Conservation (phyloP, 1,140 invertebrate species). For the Bombus pyrosoma region DNA sequence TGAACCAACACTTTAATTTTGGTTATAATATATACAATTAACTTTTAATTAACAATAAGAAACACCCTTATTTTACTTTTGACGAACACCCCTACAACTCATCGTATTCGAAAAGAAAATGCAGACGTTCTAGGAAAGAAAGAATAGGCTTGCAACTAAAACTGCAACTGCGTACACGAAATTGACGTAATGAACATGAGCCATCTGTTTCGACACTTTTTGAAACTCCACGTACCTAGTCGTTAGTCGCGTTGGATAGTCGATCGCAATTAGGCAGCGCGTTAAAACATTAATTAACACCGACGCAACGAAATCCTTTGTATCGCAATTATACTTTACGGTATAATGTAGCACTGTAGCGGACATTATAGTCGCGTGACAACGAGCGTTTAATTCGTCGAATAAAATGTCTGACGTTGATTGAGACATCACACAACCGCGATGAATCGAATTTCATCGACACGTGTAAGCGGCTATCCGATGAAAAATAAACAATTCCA, state of each 20-base stretch:
- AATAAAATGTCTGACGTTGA: constrained; percentile 20
- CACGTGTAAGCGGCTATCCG: background rate
- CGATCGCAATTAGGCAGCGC: background rate
- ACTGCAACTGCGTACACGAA: background rate
- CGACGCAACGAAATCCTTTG: constrained; percentile 5
- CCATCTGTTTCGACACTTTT: background rate
- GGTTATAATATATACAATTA: background rate
- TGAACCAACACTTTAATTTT: too few relatives aligned
- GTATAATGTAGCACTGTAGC: background rate
- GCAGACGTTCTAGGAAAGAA: too few relatives aligned
- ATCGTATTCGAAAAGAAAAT: too few relatives aligned
- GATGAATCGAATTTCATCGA: background rate
- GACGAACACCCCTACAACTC: background rate
- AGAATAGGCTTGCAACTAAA: background rate
- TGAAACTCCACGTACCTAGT: background rate
- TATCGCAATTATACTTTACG: background rate
- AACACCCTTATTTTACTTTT: too few relatives aligned
- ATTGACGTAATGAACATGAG: background rate
- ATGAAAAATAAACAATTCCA: constrained; percentile 30
- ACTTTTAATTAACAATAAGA: too few relatives aligned
- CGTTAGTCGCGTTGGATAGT: background rate
- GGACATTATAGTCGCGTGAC: background rate
- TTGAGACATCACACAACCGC: constrained; percentile 2
- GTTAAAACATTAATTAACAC: constrained; percentile 25
- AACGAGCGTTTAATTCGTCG: constrained; percentile 12